A percentile compares a stretch with the other conserved stretches of the same genome.
These are phyloP conservation scores for Tetranychus piercei DNA, from an alignment of 2,888 invertebrate genomes.

Conservation along the genomic window DNA sequence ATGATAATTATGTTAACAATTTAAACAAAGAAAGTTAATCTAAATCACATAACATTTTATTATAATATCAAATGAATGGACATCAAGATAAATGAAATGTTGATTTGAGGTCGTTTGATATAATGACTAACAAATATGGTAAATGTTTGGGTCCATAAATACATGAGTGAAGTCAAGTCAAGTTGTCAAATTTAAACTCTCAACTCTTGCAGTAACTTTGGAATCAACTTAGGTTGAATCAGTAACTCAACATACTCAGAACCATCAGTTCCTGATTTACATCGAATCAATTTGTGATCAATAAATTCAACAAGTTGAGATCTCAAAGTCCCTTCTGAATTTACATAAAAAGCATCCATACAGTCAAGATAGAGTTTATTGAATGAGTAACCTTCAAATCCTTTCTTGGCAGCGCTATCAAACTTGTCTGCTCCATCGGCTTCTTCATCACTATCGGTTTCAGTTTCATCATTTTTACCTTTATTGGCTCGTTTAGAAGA, in stretches of 20 bases:
- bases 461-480: background rate
- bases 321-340: constrained; percentile 70
- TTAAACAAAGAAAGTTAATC: too few relatives aligned
- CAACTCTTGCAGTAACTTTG: constrained; percentile 1
- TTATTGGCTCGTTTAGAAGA: background rate
- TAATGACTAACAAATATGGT: too few relatives aligned
- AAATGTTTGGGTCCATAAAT: too few relatives aligned
- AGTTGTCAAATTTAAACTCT: too few relatives aligned
- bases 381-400: constrained; percentile 55
- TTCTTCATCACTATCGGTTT: background rate
- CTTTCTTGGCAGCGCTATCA: too few relatives aligned
- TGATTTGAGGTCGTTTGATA: too few relatives aligned
- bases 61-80: too few relatives aligned
- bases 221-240: background rate
- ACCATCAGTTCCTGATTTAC: constrained; percentile 58
- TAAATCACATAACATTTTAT: too few relatives aligned
- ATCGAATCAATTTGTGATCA: constrained; percentile 76
- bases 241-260: constrained; percentile 40
- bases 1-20: too few relatives aligned
- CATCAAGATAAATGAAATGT: too few relatives aligned
- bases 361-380: constrained; percentile 61
- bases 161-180: too few relatives aligned
- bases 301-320: constrained; percentile 83
- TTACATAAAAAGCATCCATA: constrained; percentile 73
- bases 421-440: constrained; percentile 49